Percentiles rank a stretch among this genome's conserved stretches.
phyloP scores from a whole-genome alignment of 2,797 vertebrate species.

The Mormyrus proboscirostris region DNA sequence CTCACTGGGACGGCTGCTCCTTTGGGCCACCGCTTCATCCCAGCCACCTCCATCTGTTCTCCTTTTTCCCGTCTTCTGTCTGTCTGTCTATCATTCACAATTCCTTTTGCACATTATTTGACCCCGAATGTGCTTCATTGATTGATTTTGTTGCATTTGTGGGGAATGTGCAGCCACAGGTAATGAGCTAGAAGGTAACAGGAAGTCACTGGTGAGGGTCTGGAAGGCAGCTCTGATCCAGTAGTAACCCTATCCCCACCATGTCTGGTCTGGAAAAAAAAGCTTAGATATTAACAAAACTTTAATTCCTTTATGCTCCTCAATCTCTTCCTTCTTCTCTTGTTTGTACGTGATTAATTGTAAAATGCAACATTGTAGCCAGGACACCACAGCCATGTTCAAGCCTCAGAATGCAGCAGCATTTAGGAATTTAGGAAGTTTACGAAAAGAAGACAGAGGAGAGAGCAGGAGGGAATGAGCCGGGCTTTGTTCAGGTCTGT shows the following conservation, averaged over 20 bases:
- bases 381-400: not conserved
- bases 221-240: not conserved
- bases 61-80: not conserved
- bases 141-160: not conserved
- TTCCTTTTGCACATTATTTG: not conserved
- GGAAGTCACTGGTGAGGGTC: not conserved
- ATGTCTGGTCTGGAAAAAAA: not conserved
- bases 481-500: not conserved
- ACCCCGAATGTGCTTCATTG: not conserved
- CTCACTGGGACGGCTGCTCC: not conserved
- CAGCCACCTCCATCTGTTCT: not conserved
- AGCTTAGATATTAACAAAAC: not conserved
- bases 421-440: not conserved
- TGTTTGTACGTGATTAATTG: not conserved
- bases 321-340: not conserved
- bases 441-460: not conserved
- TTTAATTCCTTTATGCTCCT: not conserved
- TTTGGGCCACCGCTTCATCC: not conserved
- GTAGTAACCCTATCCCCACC: not conserved
- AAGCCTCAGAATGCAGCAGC: not conserved
- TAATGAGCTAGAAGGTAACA: not conserved
- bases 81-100: not conserved
- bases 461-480: not conserved
- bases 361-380: not conserved
- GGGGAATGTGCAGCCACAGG: not conserved